Base-by-base conservation (phyloP, 2,888 invertebrate genomes). In the Drepana falcataria region DNA sequence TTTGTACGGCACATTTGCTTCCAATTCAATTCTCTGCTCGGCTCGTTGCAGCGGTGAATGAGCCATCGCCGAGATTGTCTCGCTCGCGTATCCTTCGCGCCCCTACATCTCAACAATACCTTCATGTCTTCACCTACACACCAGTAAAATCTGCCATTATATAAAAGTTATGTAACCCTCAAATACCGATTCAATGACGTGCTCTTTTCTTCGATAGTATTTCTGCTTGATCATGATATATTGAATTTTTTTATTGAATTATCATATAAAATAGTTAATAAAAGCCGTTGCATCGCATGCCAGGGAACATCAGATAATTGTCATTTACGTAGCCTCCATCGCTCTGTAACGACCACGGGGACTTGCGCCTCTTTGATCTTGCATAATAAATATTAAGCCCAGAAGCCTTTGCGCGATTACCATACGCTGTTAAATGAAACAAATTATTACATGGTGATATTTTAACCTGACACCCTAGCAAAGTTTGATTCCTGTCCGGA, bases 1-100 rank as follows among this genome's bases (percentile, higher is more conserved):
- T 82, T 75, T 76, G 79, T 78, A 83, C 83, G 87, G 85, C 78
- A 86, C 85, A 87, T 88, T 89, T 89, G 81, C 83, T 87, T 85
- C 81, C 86, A 87, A 89, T 88, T 88, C 85, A 87, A 88, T 87
- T 85, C 85, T 83, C 75, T 79, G 70, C 81, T 81, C 84, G 85
- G 81, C 80, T 87, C 87, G 83, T 83, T 83, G 85, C 85, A 85
- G 81, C 81, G 76, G 72, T 79, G 87, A 88, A 86, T 85, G 84
- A 88, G 85, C 87, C 86, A 86, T 88, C 79, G 79, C 69, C 66
- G 80, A 81, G 83, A 87, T 87, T 87, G 86, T 85, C 83, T 81
- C 69, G 55, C 73, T 71, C 71, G 60, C 70, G 64, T 63, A 65
- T 67, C 69, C 51, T 57, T 58, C 56, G 55, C 64, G 61, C 65